A percentile compares a stretch with the other conserved stretches of the same genome.
phyloP scores from a whole-genome alignment of 2,888 invertebrate species.

The Sesia apiformis region DNA sequence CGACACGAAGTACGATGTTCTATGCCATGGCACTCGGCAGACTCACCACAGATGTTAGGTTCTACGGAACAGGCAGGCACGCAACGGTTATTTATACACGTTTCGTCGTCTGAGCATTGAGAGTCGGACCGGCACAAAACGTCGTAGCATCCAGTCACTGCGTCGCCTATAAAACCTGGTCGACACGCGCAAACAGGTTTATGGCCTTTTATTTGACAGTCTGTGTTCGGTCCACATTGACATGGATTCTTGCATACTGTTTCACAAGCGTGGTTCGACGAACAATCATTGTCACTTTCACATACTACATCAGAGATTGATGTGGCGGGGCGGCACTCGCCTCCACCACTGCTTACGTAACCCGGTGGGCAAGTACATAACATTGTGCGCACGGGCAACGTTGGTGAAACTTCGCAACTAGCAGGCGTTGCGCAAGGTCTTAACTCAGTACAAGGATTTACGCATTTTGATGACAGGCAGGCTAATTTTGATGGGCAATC shows the following conservation, averaged over 20 bases:
- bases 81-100: constrained; percentile 88
- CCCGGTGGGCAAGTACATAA: constrained; percentile 92
- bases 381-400: constrained; percentile 90
- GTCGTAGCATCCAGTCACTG: constrained; percentile 85
- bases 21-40: constrained; percentile 85
- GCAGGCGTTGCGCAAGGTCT: constrained; percentile 88
- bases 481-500: constrained; percentile 88
- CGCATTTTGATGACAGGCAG: constrained; percentile 87
- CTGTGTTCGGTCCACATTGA: constrained; percentile 88
- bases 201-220: constrained; percentile 88
- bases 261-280: constrained; percentile 84
- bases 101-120: constrained; percentile 87
- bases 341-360: constrained; percentile 89
- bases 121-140: constrained; percentile 82
- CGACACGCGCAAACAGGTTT: constrained; percentile 91
- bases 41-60: constrained; percentile 81
- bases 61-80: constrained; percentile 85
- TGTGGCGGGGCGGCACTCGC: constrained; percentile 84
- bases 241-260: constrained; percentile 89
- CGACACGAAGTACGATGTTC: constrained; percentile 89
- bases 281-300: constrained; percentile 84
- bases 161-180: constrained; percentile 88
- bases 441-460: constrained; percentile 85
- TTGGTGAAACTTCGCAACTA: constrained; percentile 85
- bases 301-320: constrained; percentile 79